Evolutionary conservation across 2,888 invertebrate species (phyloP).

Genomic region (Alentia gelatinosa): DNA sequence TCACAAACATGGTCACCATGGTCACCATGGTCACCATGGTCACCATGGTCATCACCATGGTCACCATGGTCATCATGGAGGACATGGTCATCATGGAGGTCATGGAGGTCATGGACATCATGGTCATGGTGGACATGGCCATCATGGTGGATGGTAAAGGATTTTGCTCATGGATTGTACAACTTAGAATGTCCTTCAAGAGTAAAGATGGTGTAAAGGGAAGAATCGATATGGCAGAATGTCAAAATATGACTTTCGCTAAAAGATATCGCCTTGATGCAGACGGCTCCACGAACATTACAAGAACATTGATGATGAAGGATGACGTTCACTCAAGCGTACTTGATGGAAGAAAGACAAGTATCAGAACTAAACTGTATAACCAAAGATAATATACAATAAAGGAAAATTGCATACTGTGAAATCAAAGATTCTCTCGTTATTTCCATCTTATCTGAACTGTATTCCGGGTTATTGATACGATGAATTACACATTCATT

Average conservation of each 20-base stretch:
- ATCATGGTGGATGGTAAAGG: not conserved
- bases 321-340: not conserved
- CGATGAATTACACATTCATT: too few species aligned
- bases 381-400: too few species aligned
- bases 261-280: not conserved
- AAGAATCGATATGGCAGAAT: not conserved
- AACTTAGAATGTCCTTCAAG: too few species aligned
- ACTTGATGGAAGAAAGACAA: too few species aligned
- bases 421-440: too few species aligned
- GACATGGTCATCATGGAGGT: not conserved
- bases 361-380: too few species aligned
- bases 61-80: not conserved
- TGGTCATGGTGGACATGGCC: not conserved
- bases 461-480: too few species aligned
- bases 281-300: not conserved
- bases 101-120: not conserved
- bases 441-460: too few species aligned
- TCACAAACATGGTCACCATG: not conserved
- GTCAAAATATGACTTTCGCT: too few species aligned
- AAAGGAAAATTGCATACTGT: too few species aligned
- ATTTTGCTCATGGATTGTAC: not conserved
- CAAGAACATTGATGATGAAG: not conserved
- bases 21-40: not conserved
- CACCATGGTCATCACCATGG: conserved; percentile 6
- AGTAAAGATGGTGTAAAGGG: too few species aligned